Base-by-base conservation (phyloP, 2,797 vertebrate genomes). In the Phoxinus dragarum region DNA sequence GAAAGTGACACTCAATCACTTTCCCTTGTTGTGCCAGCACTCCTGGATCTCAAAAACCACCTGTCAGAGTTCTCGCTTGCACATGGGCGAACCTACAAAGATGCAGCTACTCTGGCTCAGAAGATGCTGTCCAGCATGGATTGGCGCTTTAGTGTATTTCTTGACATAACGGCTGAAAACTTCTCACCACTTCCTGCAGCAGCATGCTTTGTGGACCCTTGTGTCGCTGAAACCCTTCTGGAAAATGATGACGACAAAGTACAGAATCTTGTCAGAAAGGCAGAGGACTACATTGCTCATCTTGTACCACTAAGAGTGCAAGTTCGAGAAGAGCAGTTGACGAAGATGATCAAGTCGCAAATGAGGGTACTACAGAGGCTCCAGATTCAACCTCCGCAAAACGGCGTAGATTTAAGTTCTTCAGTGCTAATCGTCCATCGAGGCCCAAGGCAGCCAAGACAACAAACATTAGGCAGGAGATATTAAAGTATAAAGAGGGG, bases 1-100 rank as follows among this genome's bases (percentile, higher is more conserved):
- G 42, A 88, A 84, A 88, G 81, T 71, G 84, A 88, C 64, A 88
- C 67, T 38, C 49, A 66, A 42, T 88, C 75, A 54, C 73, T 83
- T 49, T 84, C 75, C 23, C 66, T 84, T 31, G 66, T 87, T 81
- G 77, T 87, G 76, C 82, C 86, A 44, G 78, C 86, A 56, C n/a
- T 87, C 21, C 31, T 87, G 82, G 77, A 84, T 31, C 27, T 87
- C 23, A 81, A 40, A n/a, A 64, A 47, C 14, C 80, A 86, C 86
- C 79, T 87, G 79, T 87, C 68, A 0, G 73, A 87, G 67, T 86
- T 88, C 68, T 88, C 47, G 4, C 59, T 80, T 64, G 75, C 61
- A 49, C 85, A 87, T 80, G 66, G 66, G 5, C 23, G 19, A 71
- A 78, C 19, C 27, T 81, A 81, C 82, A 85, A 56, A 54, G 86